Percentiles rank a stretch among this genome's conserved stretches.
Evolutionary conservation across 1,140 invertebrate species (phyloP).

Genomic region (Asobara japonica): DNA sequence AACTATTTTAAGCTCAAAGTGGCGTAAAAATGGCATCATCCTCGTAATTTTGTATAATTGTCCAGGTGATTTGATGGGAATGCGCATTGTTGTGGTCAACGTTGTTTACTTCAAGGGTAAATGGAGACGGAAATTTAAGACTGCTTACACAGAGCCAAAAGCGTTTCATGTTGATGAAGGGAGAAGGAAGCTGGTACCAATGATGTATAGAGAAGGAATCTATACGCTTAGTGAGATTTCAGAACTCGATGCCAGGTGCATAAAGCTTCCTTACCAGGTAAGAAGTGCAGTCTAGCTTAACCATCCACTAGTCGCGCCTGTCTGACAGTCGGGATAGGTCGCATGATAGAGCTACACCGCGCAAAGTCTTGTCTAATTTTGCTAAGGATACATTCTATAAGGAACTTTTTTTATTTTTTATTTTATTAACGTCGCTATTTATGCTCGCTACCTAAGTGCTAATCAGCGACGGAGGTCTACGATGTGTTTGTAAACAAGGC

Average conservation of each 20-base stretch:
- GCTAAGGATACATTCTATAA: too few relatives aligned
- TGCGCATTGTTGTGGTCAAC: conserved; percentile 78
- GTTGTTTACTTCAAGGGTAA: conserved; percentile 83
- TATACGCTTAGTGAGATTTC: conserved; percentile 58
- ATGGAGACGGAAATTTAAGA: conserved; percentile 62
- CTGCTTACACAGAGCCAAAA: conserved; percentile 52
- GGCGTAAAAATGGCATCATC: not conserved
- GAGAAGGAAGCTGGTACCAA: conserved; percentile 56
- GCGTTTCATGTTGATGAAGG: conserved; percentile 59
- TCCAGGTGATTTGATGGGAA: conserved; percentile 44
- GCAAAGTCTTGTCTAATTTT: too few relatives aligned
- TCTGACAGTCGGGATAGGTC: too few relatives aligned
- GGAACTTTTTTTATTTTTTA: too few relatives aligned
- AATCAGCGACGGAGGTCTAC: too few relatives aligned
- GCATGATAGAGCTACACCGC: too few relatives aligned
- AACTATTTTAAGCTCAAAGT: not conserved
- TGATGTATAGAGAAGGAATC: conserved; percentile 62
- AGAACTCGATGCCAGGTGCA: conserved; percentile 53
- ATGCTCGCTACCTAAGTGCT: too few relatives aligned
- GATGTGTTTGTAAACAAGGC: too few relatives aligned
- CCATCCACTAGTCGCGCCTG: too few relatives aligned
- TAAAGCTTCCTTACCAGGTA: conserved; percentile 56
- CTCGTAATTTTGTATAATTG: not conserved
- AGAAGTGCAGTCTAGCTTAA: too few relatives aligned
- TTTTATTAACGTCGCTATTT: too few relatives aligned